Base-by-base conservation (phyloP, 64 coral and sea anemone species). In the Orbicella faveolata region DNA sequence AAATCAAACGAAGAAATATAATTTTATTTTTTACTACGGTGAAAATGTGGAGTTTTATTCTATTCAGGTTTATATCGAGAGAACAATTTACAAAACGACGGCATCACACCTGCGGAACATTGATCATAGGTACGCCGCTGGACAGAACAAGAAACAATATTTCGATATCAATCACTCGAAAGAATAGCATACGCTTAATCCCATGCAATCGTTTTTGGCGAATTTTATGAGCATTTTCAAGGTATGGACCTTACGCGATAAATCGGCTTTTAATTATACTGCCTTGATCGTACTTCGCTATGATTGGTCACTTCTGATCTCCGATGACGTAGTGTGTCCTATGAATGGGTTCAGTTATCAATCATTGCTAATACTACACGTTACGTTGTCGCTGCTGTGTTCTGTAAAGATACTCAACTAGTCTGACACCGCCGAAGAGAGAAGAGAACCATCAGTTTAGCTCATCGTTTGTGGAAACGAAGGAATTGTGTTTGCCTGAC, bases 291-390 rank as follows among this genome's bases (percentile, higher is more conserved):
- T 20, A 25, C 23, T 52, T n/a, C 37, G 36, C 41, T 17, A 20
- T 72, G 64, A 85, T 85, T 85, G 82, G 82, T 73, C 82, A 21
- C 33, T 85, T 85, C 30, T 85, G 63, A 25, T 85, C 39, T 72
- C 39, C 12, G 11, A 16, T 85, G 82, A 85, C 82, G 82, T 85
- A 12, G 23, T 20, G 12, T 85, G 61, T 41, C 21, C 68, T 72
- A 85, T 85, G 82, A 85, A 85, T 85, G 82, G 65, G 41, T 35
- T 69, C 39, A 66, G 61, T 36, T 25, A 81, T 61, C 79, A 81
- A 63, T 81, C 52, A 55, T 51, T 70, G 14, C 21, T 25, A 54
- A 19, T 79, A 59, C 52, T 57, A 54, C 23, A 25, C 77, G 77
- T 17, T 57, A 33, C 21, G n/a, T 21, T 25, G 13, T 11, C 30